Evolutionary conservation across 2,888 invertebrate genomes (phyloP).

Genomic region (Cynaeus angustus): DNA sequence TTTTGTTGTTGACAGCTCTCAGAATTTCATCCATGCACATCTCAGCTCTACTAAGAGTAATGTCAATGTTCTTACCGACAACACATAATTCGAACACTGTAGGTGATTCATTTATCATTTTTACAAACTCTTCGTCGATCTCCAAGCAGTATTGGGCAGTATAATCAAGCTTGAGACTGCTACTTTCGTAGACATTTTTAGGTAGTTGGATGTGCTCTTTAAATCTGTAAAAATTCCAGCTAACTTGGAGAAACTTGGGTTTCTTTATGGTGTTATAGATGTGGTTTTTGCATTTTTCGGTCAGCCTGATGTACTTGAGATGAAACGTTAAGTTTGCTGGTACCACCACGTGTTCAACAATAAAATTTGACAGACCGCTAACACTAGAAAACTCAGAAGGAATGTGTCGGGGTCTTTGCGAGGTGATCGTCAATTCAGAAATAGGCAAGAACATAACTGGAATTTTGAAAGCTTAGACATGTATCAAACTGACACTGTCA

Average conservation of each 20-base stretch:
- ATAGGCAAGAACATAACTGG: no score
- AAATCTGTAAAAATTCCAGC: slow-evolving; percentile 2
- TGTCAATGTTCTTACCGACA: background rate
- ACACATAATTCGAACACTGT: background rate
- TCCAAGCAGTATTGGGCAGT: slow-evolving; percentile 1
- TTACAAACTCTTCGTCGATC: slow-evolving; percentile 2
- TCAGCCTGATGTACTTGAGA: background rate
- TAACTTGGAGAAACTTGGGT: background rate
- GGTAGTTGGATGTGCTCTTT: background rate
- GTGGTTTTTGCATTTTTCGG: background rate
- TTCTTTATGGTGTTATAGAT: background rate
- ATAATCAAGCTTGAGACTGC: background rate
- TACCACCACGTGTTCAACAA: background rate
- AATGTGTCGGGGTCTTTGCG: no score
- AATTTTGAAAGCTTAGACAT: background rate
- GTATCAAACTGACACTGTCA: background rate
- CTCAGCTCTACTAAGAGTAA: slow-evolving; percentile 1
- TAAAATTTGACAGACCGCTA: no score
- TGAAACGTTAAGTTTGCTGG: background rate
- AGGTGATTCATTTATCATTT: background rate
- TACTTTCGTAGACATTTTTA: background rate
- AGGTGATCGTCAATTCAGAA: background rate
- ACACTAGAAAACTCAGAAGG: no score
- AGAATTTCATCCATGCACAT: background rate
- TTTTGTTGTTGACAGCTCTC: background rate